phyloP scores from a whole-genome alignment of 1,140 invertebrate species.

The Micrasema longulum region DNA sequence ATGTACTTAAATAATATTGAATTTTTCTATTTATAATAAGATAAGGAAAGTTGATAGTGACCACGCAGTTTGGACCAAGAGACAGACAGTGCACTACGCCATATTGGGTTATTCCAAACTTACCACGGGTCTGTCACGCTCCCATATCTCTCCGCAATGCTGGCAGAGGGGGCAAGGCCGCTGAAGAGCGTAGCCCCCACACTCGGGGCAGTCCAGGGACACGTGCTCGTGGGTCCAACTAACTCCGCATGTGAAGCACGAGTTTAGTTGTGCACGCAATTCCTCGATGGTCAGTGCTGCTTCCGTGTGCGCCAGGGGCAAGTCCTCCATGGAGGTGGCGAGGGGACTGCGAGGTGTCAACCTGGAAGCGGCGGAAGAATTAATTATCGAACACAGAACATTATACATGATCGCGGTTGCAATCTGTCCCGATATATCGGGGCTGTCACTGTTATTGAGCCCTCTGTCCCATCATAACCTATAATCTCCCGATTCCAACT shows the following conservation, averaged over 20 bases:
- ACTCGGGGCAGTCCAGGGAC: constrained; percentile 83
- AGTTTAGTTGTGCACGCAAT: constrained; percentile 76
- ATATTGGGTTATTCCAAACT: not conserved
- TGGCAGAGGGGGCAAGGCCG: constrained; percentile 83
- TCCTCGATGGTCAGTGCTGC: constrained; percentile 78
- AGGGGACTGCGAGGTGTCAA: constrained; percentile 45
- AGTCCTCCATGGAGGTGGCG: constrained; percentile 40
- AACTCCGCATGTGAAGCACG: constrained; percentile 85
- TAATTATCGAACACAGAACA: too few species aligned
- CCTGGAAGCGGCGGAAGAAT: too few species aligned
- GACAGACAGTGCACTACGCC: too few species aligned
- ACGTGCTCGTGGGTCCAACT: constrained; percentile 86
- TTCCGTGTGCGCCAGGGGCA: constrained; percentile 52
- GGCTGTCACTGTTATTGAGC: too few species aligned
- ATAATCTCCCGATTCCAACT: too few species aligned
- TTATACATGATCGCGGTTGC: too few species aligned
- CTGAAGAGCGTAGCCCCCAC: constrained; percentile 83
- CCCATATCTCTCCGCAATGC: constrained; percentile 79
- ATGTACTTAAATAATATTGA: too few species aligned
- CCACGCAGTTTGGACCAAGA: too few species aligned
- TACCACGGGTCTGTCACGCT: constrained; percentile 82
- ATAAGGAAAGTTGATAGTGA: too few species aligned
- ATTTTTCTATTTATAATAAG: too few species aligned
- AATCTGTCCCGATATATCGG: too few species aligned
- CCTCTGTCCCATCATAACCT: too few species aligned